A percentile compares a stretch with the other conserved stretches of the same genome.
These are phyloP conservation scores for Lathronympha strigana DNA, from an alignment of 2,888 invertebrate genomes.

Conservation along the genomic window DNA sequence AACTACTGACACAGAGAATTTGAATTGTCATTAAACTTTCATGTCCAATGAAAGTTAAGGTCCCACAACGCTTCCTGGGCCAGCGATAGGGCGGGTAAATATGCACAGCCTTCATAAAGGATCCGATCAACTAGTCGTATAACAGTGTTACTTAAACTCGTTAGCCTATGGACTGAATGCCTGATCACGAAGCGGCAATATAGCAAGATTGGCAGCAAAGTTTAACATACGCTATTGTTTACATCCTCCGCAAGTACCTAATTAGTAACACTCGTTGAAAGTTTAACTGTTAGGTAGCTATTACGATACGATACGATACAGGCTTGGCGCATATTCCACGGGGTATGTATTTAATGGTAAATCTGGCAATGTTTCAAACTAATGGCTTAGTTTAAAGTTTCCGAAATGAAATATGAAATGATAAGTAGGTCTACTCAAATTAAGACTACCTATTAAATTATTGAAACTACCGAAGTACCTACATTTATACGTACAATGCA, in stretches of 20 bases:
- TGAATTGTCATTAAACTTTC: constrained; percentile 19
- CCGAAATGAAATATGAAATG: neutral
- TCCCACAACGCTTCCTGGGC: constrained; percentile 11
- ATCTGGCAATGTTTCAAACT: constrained; percentile 1
- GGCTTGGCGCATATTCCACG: neutral
- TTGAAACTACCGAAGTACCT: too few species aligned
- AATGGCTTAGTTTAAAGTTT: neutral
- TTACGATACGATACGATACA: constrained; percentile 2
- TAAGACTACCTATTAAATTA: neutral
- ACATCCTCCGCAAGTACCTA: constrained; percentile 4
- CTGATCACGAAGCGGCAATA: constrained; percentile 12
- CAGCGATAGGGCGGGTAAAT: constrained; percentile 27
- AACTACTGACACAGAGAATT: constrained; percentile 4
- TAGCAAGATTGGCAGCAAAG: neutral
- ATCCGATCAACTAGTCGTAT: constrained; percentile 15
- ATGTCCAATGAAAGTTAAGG: constrained; percentile 8
- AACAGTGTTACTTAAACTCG: constrained; percentile 14
- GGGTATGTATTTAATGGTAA: neutral
- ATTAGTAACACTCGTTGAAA: constrained; percentile 13
- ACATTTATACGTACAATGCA: neutral
- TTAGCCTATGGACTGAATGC: constrained; percentile 15
- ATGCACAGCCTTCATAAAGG: constrained; percentile 32
- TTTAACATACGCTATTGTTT: neutral
- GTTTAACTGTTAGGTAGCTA: constrained; percentile 12
- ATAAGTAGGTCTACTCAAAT: neutral